Percentiles rank a stretch among this genome's conserved stretches.
These are phyloP conservation scores for Macropis europaea DNA, from an alignment of 2,888 invertebrate species.

Conservation along the genomic window DNA sequence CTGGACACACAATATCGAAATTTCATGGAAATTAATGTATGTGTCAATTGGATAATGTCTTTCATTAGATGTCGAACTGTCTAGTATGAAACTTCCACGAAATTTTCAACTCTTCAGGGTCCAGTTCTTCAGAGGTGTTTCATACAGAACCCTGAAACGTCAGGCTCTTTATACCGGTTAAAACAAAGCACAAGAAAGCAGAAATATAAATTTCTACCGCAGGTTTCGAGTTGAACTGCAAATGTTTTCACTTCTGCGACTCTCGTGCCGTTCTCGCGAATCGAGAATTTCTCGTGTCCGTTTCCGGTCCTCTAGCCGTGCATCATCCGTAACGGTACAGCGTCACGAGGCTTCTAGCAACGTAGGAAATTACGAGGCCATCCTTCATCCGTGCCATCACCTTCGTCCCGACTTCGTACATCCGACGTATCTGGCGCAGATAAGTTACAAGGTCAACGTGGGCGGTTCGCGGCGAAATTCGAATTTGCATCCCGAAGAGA, in stretches of 20 bases:
- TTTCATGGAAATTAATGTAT: too few relatives aligned
- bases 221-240: neutral
- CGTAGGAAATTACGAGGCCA: slow-evolving; percentile 45
- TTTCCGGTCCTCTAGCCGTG: neutral
- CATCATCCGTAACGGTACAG: slow-evolving; percentile 48
- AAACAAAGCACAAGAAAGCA: too few relatives aligned
- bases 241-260: neutral
- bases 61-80: too few relatives aligned
- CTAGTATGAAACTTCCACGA: too few relatives aligned
- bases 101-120: too few relatives aligned
- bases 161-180: too few relatives aligned
- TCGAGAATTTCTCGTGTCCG: neutral
- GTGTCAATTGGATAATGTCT: too few relatives aligned
- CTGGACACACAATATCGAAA: too few relatives aligned
- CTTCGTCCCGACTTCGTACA: slow-evolving; percentile 47
- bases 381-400: slow-evolving; percentile 24
- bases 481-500: slow-evolving; percentile 34
- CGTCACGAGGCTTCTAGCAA: slow-evolving; percentile 38
- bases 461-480: slow-evolving; percentile 54
- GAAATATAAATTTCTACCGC: neutral
- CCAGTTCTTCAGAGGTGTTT: too few relatives aligned
- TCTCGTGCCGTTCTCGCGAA: neutral
- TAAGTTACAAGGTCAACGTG: slow-evolving; percentile 55
- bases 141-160: too few relatives aligned
- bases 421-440: slow-evolving; percentile 57